phyloP scores from a whole-genome alignment of 1,140 invertebrate genomes.

The Brachionus rubens region DNA sequence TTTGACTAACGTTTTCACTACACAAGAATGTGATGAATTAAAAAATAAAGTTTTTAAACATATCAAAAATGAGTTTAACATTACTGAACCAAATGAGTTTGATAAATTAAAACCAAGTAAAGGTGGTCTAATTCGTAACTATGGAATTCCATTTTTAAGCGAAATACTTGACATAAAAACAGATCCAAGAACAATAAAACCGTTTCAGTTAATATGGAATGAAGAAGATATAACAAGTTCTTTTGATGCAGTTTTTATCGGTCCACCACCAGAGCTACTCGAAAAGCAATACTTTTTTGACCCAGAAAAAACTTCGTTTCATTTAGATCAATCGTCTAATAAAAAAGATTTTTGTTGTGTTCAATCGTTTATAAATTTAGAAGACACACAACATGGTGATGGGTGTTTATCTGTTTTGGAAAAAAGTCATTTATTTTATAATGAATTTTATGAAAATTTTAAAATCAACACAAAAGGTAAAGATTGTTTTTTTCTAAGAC shows the following conservation, averaged over 20 bases:
- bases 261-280: not conserved
- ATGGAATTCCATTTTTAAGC: slow-evolving; percentile 5
- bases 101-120: slow-evolving; percentile 26
- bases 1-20: not conserved
- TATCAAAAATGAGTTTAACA: slow-evolving; percentile 22
- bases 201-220: slow-evolving; percentile 24
- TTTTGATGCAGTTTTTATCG: slow-evolving; percentile 21
- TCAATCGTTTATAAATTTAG: slow-evolving; percentile 36
- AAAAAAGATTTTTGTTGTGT: slow-evolving; percentile 10
- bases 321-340: slow-evolving; percentile 39
- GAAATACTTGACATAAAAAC: slow-evolving; percentile 39
- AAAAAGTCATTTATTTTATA: slow-evolving; percentile 16
- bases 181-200: not conserved
- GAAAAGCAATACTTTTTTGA: slow-evolving; percentile 7
- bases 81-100: slow-evolving; percentile 1
- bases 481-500: slow-evolving; percentile 24
- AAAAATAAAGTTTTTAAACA: not conserved
- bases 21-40: slow-evolving; percentile 10
- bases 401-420: slow-evolving; percentile 41
- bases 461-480: slow-evolving; percentile 2
- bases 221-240: slow-evolving; percentile 27
- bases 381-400: slow-evolving; percentile 35
- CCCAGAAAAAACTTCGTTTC: slow-evolving; percentile 7
- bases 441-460: slow-evolving; percentile 20
- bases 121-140: slow-evolving; percentile 11